phyloP scores from a whole-genome alignment of 2,797 vertebrate genomes.

The Rhinichthys osculus region DNA sequence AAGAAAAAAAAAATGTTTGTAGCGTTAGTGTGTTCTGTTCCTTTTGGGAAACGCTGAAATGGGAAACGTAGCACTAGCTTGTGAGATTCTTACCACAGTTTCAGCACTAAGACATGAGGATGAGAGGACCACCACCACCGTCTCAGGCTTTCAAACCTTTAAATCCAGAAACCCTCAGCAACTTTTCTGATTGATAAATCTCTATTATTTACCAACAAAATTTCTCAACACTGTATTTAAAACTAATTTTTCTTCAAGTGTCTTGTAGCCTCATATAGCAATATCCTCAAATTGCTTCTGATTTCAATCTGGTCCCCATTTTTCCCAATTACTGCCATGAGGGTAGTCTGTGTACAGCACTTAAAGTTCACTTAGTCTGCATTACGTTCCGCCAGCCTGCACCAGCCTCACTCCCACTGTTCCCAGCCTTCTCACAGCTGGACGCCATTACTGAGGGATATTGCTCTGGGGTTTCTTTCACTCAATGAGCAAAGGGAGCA shows the following conservation, averaged over 20 bases:
- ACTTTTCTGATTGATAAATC: slow-evolving; percentile 32
- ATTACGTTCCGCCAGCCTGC: slow-evolving; percentile 51
- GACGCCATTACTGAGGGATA: slow-evolving; percentile 77
- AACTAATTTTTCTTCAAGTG: slow-evolving; percentile 19
- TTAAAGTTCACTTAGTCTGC: slow-evolving; percentile 67
- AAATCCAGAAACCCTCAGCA: slow-evolving; percentile 25
- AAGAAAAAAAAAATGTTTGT: slow-evolving; percentile 9
- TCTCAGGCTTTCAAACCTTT: slow-evolving; percentile 35
- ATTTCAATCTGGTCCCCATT: slow-evolving; percentile 63
- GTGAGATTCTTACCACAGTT: slow-evolving; percentile 76
- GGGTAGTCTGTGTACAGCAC: slow-evolving; percentile 63
- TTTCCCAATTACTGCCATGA: slow-evolving; percentile 59
- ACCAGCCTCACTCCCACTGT: slow-evolving; percentile 31
- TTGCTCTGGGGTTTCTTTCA: slow-evolving; percentile 64
- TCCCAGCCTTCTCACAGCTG: slow-evolving; percentile 74
- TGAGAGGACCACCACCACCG: slow-evolving; percentile 42
- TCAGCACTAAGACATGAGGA: slow-evolving; percentile 57
- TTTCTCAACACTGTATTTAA: slow-evolving; percentile 23
- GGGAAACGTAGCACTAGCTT: slow-evolving; percentile 63
- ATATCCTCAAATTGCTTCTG: slow-evolving; percentile 26
- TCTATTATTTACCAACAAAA: not conserved
- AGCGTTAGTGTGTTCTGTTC: slow-evolving; percentile 15
- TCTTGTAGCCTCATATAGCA: slow-evolving; percentile 27
- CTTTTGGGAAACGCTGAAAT: slow-evolving; percentile 43
- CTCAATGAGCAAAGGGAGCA: slow-evolving; percentile 61